A percentile compares a stretch with the other conserved stretches of the same genome.
Evolutionary conservation across 2,113 vertebrate genomes (phyloP).

Genomic region (Camelus bactrianus): DNA sequence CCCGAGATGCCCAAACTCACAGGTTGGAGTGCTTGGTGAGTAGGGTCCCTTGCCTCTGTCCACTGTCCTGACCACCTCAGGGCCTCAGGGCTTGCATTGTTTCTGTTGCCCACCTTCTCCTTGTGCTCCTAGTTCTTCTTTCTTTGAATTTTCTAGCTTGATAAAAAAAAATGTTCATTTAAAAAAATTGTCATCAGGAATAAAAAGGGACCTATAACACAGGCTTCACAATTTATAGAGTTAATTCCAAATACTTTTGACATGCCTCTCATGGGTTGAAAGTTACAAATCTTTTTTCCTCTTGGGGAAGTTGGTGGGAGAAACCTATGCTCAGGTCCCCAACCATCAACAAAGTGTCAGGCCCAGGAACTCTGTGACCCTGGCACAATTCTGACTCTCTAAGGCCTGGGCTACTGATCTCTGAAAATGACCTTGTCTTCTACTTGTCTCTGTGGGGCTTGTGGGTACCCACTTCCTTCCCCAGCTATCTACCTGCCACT

Average conservation of each 20-base stretch:
- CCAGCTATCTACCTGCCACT: neutral
- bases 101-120: neutral
- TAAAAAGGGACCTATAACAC: neutral
- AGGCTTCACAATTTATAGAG: constrained; percentile 4
- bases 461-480: neutral
- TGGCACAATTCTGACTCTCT: neutral
- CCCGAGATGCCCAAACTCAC: neutral
- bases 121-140: neutral
- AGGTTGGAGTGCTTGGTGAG: neutral
- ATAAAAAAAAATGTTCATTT: neutral
- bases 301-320: neutral
- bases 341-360: neutral
- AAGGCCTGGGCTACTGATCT: neutral
- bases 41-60: neutral
- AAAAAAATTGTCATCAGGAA: neutral
- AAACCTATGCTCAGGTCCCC: neutral
- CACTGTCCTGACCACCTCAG: neutral
- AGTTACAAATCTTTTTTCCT: neutral
- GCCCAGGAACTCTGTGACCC: neutral
- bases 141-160: constrained; percentile 14
- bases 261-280: neutral
- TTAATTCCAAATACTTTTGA: constrained; percentile 44
- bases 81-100: neutral
- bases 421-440: neutral
- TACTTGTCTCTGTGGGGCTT: neutral